These are phyloP conservation scores for Enteromius anoplus DNA, from an alignment of 2,797 vertebrate species.

Conservation along the genomic window DNA sequence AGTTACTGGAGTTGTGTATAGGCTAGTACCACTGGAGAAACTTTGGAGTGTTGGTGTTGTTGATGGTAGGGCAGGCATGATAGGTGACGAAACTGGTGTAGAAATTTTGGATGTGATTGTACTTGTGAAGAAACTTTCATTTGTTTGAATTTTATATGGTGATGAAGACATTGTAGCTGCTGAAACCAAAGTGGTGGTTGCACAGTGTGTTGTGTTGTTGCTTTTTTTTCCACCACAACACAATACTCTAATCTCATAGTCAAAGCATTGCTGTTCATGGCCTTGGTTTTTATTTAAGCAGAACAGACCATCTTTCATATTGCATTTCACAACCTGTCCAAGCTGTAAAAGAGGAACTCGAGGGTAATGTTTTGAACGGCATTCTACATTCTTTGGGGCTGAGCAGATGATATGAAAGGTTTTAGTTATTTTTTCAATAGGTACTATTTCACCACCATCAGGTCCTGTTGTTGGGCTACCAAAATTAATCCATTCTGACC, in stretches of 20 bases:
- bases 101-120: neutral
- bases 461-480: slow-evolving; percentile 35
- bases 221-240: slow-evolving; percentile 35
- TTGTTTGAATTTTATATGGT: slow-evolving; percentile 8
- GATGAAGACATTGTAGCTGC: neutral
- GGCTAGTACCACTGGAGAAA: neutral
- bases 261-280: slow-evolving; percentile 28
- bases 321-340: slow-evolving; percentile 48
- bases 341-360: slow-evolving; percentile 26
- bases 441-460: slow-evolving; percentile 22
- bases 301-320: slow-evolving; percentile 26
- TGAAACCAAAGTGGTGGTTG: neutral
- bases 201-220: neutral
- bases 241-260: slow-evolving; percentile 50
- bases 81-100: neutral
- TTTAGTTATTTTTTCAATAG: slow-evolving; percentile 44
- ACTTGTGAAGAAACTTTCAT: neutral
- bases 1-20: neutral
- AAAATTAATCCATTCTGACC: slow-evolving; percentile 50
- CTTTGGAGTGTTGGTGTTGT: neutral
- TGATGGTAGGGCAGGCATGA: neutral
- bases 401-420: slow-evolving; percentile 30
- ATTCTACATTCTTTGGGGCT: slow-evolving; percentile 22
- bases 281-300: slow-evolving; percentile 51
- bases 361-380: slow-evolving; percentile 48